phyloP scores from a whole-genome alignment of 1,140 invertebrate genomes.

The Conus ventricosus region DNA sequence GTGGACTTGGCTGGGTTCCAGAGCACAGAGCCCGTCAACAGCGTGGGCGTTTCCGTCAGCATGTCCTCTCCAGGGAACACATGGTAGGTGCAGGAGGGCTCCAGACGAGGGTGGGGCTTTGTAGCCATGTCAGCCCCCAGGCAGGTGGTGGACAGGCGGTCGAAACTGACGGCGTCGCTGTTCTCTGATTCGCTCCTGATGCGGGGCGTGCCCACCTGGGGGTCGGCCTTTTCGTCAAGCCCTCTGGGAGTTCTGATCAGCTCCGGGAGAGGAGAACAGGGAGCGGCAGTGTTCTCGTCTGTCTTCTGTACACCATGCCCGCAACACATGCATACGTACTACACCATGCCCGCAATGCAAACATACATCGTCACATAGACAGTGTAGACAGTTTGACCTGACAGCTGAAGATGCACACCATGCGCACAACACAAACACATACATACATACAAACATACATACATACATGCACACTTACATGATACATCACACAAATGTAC shows the following conservation, averaged over 20 bases:
- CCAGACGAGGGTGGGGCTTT: conserved; percentile 40
- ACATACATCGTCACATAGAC: no score
- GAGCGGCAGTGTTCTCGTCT: background rate
- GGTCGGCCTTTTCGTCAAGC: background rate
- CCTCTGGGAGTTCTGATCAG: background rate
- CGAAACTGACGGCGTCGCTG: conserved; percentile 46
- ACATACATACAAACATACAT: background rate
- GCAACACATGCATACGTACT: background rate
- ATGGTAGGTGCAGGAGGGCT: conserved; percentile 50
- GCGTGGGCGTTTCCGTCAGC: background rate
- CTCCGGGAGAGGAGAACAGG: background rate
- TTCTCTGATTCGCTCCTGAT: conserved; percentile 12
- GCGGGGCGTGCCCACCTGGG: conserved; percentile 21
- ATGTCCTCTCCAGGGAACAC: conserved; percentile 44
- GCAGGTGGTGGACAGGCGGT: conserved; percentile 49
- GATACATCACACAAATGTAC: background rate
- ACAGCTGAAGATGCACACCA: no score
- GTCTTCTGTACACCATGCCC: background rate
- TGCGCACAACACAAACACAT: background rate
- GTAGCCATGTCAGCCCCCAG: conserved; percentile 45
- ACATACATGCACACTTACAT: background rate
- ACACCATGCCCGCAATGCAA: background rate
- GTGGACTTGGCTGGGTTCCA: conserved; percentile 36
- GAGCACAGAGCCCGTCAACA: conserved; percentile 1
- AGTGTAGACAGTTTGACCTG: no score